These are phyloP conservation scores for Stenichneumon culpator DNA, from an alignment of 2,888 invertebrate species.

Conservation along the genomic window DNA sequence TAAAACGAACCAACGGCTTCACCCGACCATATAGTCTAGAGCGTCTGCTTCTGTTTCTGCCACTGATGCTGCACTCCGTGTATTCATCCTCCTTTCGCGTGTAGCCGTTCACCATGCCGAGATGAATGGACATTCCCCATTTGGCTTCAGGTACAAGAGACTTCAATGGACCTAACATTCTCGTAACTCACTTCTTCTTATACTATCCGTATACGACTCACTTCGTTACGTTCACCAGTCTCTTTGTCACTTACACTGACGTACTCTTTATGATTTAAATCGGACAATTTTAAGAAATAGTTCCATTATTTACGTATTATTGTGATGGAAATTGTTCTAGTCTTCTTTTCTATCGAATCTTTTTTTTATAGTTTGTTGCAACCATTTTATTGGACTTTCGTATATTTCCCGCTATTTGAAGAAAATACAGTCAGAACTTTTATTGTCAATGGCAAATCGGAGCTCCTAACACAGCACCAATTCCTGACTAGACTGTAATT, in stretches of 20 bases:
- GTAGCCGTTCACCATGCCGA: slow-evolving; percentile 36
- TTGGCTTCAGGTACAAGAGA: slow-evolving; percentile 39
- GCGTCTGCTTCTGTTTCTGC: slow-evolving; percentile 19
- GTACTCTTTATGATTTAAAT: background rate
- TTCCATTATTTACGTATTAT: slow-evolving; percentile 2
- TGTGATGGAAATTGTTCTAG: slow-evolving; percentile 20
- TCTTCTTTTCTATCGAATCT: background rate
- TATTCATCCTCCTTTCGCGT: background rate
- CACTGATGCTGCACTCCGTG: slow-evolving; percentile 2
- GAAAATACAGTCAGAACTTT: slow-evolving; percentile 6
- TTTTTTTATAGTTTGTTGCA: background rate
- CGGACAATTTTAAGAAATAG: background rate
- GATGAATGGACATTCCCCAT: slow-evolving; percentile 64
- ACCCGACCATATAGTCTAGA: slow-evolving; percentile 7
- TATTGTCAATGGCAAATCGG: background rate
- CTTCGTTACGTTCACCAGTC: slow-evolving; percentile 29
- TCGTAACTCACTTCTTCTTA: slow-evolving; percentile 30
- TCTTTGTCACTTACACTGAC: slow-evolving; percentile 15
- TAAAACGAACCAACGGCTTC: slow-evolving; percentile 22
- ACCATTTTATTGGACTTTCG: background rate
- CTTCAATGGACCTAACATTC: slow-evolving; percentile 54
- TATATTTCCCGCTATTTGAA: background rate
- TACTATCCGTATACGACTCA: slow-evolving; percentile 12
- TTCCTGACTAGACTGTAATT: background rate
- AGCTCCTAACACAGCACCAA: slow-evolving; percentile 5